These are phyloP conservation scores for Ophioderma brevispina DNA, from an alignment of 35 echinoderm and acorn worm genomes.

Conservation along the genomic window DNA sequence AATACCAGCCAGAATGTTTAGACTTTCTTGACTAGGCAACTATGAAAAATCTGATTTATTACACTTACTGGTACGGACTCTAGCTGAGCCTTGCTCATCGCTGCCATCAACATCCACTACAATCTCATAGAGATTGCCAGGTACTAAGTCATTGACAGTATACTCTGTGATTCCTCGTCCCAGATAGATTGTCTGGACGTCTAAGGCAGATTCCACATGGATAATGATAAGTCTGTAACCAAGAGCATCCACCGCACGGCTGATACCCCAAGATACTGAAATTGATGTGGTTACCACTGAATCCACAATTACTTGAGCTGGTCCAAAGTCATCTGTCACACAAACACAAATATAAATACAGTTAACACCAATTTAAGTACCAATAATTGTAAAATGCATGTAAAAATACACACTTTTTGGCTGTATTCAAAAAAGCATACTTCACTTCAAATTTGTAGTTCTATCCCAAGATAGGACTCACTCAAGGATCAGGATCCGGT, in stretches of 20 bases:
- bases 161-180: neutral
- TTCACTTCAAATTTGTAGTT: neutral
- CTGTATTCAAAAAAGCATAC: neutral
- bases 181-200: neutral
- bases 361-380: no score
- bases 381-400: no score
- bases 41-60: no score
- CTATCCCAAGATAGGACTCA: no score
- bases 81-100: neutral
- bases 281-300: neutral
- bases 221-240: neutral
- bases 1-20: no score
- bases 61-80: conserved; percentile 2
- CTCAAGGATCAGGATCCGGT: no score
- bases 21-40: no score
- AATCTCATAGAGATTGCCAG: conserved; percentile 33
- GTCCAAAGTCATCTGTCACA: conserved; percentile 10
- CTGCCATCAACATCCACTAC: conserved; percentile 13
- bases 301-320: conserved; percentile 35
- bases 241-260: neutral
- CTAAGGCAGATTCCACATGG: neutral
- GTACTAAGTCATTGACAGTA: neutral
- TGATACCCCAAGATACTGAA: conserved; percentile 13
- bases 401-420: no score
- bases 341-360: neutral